A percentile compares a stretch with the other conserved stretches of the same genome.
These are phyloP conservation scores for Motacilla alba DNA, from an alignment of 2,113 vertebrate genomes.

Conservation along the genomic window DNA sequence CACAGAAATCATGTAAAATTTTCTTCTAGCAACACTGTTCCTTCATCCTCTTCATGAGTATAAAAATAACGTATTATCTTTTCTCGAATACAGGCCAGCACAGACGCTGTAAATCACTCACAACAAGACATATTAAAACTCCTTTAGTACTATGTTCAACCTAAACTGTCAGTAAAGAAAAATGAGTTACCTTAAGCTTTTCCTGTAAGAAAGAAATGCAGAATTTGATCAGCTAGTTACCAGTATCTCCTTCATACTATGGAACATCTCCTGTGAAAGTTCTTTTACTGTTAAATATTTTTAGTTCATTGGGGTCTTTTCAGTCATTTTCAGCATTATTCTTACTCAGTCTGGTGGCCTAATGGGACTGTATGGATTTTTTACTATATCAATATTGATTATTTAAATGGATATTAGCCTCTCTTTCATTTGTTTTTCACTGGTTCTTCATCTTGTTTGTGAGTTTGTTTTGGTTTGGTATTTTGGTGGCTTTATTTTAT, in stretches of 20 bases:
- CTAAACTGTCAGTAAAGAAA: background rate
- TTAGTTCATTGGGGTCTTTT: background rate
- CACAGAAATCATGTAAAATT: background rate
- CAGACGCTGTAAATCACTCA: constrained; percentile 6
- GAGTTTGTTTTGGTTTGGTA: background rate
- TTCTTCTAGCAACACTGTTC: background rate
- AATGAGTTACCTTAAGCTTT: background rate
- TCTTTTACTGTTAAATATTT: background rate
- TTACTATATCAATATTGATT: background rate
- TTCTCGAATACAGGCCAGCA: background rate
- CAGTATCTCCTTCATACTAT: background rate
- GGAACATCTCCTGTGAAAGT: background rate
- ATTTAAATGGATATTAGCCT: background rate
- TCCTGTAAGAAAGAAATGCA: background rate
- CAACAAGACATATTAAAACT: background rate
- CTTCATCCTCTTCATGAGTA: constrained; percentile 1
- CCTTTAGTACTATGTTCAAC: background rate
- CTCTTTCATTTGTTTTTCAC: background rate
- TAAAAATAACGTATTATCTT: constrained; percentile 28
- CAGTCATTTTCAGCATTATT: background rate
- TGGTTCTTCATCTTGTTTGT: background rate
- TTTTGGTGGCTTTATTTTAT: background rate
- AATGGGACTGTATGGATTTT: background rate
- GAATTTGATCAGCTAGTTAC: background rate
- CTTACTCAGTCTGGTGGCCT: background rate